Evolutionary conservation across 2,797 vertebrate genomes (phyloP).

Genomic region (Argya squamiceps): DNA sequence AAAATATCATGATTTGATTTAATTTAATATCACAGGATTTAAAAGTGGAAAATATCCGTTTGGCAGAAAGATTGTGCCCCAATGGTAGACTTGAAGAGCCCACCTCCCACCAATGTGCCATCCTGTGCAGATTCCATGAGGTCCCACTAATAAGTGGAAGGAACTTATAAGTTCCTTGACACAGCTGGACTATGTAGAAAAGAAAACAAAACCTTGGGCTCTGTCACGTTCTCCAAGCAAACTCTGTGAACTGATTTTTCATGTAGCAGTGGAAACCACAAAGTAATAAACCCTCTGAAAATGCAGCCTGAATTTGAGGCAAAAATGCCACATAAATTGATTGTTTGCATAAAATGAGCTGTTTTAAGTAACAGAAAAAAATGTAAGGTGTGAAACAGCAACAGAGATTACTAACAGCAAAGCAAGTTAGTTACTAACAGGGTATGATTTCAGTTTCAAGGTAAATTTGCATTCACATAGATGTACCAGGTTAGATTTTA

Average conservation of each 20-base stretch:
- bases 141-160: neutral
- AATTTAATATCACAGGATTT: neutral
- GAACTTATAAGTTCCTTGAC: neutral
- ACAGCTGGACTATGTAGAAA: neutral
- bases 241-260: neutral
- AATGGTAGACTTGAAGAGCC: rapidly evolving
- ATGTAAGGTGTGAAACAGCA: neutral
- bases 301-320: neutral
- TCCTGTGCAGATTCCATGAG: neutral
- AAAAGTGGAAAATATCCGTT: neutral
- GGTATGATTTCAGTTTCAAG: neutral
- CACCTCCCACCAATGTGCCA: rapidly evolving
- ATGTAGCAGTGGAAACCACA: neutral
- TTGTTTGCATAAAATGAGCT: neutral
- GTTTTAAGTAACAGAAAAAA: neutral
- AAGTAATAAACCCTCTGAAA: neutral
- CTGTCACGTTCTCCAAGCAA: neutral
- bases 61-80: neutral
- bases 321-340: neutral
- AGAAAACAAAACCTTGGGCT: neutral
- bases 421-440: neutral
- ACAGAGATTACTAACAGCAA: neutral
- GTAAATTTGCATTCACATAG: constrained; percentile 2
- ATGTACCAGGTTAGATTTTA: neutral
- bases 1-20: neutral